Base-by-base conservation (phyloP, 2,797 vertebrate species). In the Avahi laniger region DNA sequence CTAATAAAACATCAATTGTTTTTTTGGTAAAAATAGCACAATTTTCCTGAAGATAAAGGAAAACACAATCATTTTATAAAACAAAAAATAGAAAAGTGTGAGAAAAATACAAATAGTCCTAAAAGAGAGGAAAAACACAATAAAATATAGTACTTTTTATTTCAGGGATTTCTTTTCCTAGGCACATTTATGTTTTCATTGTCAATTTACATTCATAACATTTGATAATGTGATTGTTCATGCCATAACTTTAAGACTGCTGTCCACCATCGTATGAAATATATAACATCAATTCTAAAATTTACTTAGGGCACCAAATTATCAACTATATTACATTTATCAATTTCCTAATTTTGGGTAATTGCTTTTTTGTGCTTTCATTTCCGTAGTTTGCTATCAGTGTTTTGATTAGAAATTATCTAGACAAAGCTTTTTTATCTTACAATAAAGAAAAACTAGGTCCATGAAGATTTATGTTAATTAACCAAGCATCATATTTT, bases 361-460 rank as follows among this genome's bases (percentile, higher is more conserved):
- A 35, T 20, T 67, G 61, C 5, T 57, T 1, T 72, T 79, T 94
- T 85, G 14, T 43, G 20, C 14, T 76, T 26, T 63, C 14, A 35
- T 85, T 86, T 63, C 20, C 14, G 61, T n/a, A 38, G 18, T 61
- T 92, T 70, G 2, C 1, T 70, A 12, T 80, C 2, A 48, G 7
- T 94, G 46, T 30, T 67, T 72, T 89, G 24, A 43, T 57, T 76
- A 86, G 18, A 90, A 94, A 57, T 86, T 84, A 46, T 94, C 59
- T 84, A 48, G 2, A 22, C 72, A 92, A 84, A 65, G 30, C 9
- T 0, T 7, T 7, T 69, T 92, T 5, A 82, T 82, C 33, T 82
- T 81, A 86, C 3, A 89, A 10, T 41, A 38, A 65, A 28, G 30
- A 79, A 72, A 82, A 72, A 35, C 41, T 35, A 57, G 3, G n/a